phyloP scores from a whole-genome alignment of 2,113 vertebrate species.

The Callionymus lyra region DNA sequence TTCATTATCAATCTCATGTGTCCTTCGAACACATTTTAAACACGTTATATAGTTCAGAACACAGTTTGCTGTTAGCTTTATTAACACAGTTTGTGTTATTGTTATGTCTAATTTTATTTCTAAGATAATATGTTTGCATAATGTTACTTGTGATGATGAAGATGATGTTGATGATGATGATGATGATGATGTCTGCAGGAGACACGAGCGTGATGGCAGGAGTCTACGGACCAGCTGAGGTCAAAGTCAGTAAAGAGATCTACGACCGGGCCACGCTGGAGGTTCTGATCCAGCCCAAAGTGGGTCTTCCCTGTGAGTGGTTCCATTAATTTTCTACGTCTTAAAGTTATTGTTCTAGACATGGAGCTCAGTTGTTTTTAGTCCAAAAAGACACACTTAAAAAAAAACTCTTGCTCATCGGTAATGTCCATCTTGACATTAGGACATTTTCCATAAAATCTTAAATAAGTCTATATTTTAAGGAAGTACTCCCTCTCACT shows the following conservation, averaged over 20 bases:
- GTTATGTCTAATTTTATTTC: too few species aligned
- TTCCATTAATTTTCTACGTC: fast-evolving
- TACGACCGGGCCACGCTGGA: constrained; percentile 83
- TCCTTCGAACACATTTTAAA: too few species aligned
- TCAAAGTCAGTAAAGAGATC: constrained; percentile 83
- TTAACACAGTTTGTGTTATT: too few species aligned
- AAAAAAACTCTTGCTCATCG: too few species aligned
- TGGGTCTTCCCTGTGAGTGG: constrained; percentile 77
- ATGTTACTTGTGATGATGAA: neutral
- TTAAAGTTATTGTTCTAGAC: neutral
- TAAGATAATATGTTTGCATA: neutral
- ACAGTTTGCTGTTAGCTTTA: too few species aligned
- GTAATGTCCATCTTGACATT: too few species aligned
- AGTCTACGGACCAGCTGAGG: constrained; percentile 84
- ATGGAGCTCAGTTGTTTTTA: neutral
- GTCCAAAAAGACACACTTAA: neutral
- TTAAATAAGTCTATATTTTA: too few species aligned
- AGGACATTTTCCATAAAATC: too few species aligned
- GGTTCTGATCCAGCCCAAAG: constrained; percentile 82
- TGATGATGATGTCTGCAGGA: constrained; percentile 69
- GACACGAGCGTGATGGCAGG: constrained; percentile 80
- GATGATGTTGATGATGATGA: too few species aligned
- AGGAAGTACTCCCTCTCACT: too few species aligned
- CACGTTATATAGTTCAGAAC: too few species aligned
- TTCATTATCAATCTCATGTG: too few species aligned